Percentiles rank a stretch among this genome's conserved stretches.
These are phyloP conservation scores for Pangasius krempfi DNA, from an alignment of 2,797 vertebrate species.

Conservation along the genomic window DNA sequence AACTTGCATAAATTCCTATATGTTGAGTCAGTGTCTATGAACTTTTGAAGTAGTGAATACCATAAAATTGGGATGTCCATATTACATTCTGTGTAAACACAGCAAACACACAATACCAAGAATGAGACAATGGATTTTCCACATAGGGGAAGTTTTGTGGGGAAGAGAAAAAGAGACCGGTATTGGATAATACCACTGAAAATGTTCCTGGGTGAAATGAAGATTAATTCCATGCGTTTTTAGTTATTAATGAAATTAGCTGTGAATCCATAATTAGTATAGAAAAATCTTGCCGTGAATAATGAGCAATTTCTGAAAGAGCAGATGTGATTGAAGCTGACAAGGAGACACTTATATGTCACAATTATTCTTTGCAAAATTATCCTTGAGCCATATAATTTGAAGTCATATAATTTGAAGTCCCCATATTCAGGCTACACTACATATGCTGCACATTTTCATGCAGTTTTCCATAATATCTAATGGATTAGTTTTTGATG, in stretches of 20 bases:
- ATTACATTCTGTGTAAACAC: not conserved
- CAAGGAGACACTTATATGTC: conserved; percentile 61
- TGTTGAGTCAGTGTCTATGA: not conserved
- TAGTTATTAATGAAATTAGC: conserved; percentile 75
- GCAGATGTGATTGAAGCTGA: conserved; percentile 63
- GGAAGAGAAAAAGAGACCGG: conserved; percentile 36
- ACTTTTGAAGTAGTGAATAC: not conserved
- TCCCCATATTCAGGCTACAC: conserved; percentile 44
- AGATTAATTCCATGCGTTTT: conserved; percentile 73
- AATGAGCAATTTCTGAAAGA: conserved; percentile 64
- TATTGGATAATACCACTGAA: conserved; percentile 61
- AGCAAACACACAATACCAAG: not conserved
- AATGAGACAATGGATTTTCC: not conserved
- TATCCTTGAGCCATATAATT: conserved; percentile 51
- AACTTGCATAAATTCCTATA: not conserved
- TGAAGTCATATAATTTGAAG: not conserved
- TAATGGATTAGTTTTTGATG: conserved; percentile 41
- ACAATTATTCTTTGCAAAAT: conserved; percentile 57
- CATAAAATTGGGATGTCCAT: not conserved
- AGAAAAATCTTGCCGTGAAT: conserved; percentile 58
- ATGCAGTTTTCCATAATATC: conserved; percentile 34
- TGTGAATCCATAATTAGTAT: conserved; percentile 72
- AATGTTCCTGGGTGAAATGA: conserved; percentile 68
- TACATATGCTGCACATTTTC: conserved; percentile 36
- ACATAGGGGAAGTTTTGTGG: not conserved